Percentiles rank a stretch among this genome's conserved stretches.
Evolutionary conservation across 2,113 vertebrate genomes (phyloP).

Genomic region (rat (Rattus norvegicus)): GRCr8 NC_086034.1:6206501-6207000

Average conservation of each 20-base stretch:
- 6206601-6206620: background rate
- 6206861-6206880: background rate
- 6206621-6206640: background rate
- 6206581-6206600: background rate
- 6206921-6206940: background rate
- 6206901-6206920: background rate
- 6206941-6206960: background rate
- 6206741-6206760: constrained; percentile 31
- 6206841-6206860: background rate
- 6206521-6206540: background rate
- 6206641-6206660: background rate
- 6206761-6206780: background rate
- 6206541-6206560: background rate
- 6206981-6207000: background rate
- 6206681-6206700: constrained; percentile 15
- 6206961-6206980: background rate
- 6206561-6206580: background rate
- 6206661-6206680: constrained; percentile 14
- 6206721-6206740: constrained; percentile 26
- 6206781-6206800: background rate
- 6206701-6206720: background rate
- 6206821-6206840: background rate
- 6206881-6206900: background rate
- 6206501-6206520: background rate
- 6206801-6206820: background rate